These are phyloP conservation scores for Frankliniella intonsa DNA, from an alignment of 2,888 invertebrate genomes.

Conservation along the genomic window DNA sequence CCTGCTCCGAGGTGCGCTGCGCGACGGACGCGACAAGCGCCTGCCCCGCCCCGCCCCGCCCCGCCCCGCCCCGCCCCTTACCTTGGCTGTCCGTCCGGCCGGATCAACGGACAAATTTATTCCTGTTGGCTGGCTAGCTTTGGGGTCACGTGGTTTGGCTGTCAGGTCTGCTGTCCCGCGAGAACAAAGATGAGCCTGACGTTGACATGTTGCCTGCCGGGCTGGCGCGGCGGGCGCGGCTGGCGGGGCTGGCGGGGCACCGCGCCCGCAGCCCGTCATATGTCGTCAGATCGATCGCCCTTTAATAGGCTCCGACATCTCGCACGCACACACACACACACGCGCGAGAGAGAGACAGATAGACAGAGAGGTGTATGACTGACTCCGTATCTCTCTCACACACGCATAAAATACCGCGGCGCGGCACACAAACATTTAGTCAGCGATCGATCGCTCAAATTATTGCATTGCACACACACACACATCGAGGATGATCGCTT, in stretches of 20 bases:
- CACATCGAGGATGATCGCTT: too few species aligned
- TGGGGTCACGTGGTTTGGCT: neutral
- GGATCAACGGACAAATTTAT: slow-evolving; percentile 22
- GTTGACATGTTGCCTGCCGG: slow-evolving; percentile 6
- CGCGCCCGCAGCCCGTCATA: neutral
- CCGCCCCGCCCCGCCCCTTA: too few species aligned
- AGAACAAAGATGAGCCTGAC: slow-evolving; percentile 7
- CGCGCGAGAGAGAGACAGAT: neutral
- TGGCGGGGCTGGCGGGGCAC: neutral
- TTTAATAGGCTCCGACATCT: slow-evolving; percentile 20
- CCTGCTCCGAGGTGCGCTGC: too few species aligned
- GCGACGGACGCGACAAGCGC: too few species aligned
- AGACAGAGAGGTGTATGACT: neutral
- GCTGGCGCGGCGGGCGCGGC: neutral
- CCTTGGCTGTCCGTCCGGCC: too few species aligned
- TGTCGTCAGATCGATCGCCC: slow-evolving; percentile 10
- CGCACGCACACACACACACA: neutral
- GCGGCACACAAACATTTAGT: too few species aligned
- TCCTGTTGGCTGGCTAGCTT: neutral
- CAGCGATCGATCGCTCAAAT: too few species aligned
- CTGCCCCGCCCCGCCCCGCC: too few species aligned
- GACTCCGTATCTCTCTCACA: too few species aligned
- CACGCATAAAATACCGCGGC: too few species aligned
- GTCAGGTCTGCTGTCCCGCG: neutral
- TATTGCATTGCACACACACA: too few species aligned